Base-by-base conservation (phyloP, 2,888 invertebrate species). In the Atethmia centrago region DNA sequence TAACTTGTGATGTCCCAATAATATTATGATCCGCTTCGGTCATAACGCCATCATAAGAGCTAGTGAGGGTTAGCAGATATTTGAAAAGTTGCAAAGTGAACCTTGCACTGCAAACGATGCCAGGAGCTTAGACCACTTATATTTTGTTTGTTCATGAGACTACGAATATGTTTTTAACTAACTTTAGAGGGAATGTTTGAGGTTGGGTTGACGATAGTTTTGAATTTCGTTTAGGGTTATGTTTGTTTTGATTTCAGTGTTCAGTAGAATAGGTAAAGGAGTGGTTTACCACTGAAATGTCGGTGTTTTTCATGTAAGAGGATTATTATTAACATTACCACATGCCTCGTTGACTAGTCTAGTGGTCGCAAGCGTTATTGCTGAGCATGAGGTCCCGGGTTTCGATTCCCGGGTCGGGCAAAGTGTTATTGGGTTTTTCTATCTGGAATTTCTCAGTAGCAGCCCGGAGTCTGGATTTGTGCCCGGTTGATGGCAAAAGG, bases 11-110 rank as follows among this genome's bases (percentile, higher is more conserved):
- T 90, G 85, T 83, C 87, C 89, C 87, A 90, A 93, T 93, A 93
- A 93, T 92, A 92, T 91, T 92, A 91, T 88, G 92, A 92, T 92
- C 91, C 80, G 83, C 88, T 90, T 87, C 89, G 89, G 92, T 94
- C 94, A 94, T 95, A 95, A 94, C 92, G 90, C 87, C 85, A 79
- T 89, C 92, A 85, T 91, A 88, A 88, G 88, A 87, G 77, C 85
- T 80, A 86, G 82, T 79, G 86, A 83, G 89, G 78, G 85, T 88
- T 82, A 80, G 85, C 86, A 86, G 91, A 91, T 94, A 95, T 95
- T 94, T 92, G 93, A 93, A 94, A 96, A 95, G 94, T 95, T 95
- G 89, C 90, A 82, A 93, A 93, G 89, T 91, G 91, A 89, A 89
- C 88, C 84, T 67, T 76, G 68, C 74, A 77, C 71, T 83, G 71